phyloP scores from a whole-genome alignment of 1,140 invertebrate species.

The Neoseiulus cucumeris region DNA sequence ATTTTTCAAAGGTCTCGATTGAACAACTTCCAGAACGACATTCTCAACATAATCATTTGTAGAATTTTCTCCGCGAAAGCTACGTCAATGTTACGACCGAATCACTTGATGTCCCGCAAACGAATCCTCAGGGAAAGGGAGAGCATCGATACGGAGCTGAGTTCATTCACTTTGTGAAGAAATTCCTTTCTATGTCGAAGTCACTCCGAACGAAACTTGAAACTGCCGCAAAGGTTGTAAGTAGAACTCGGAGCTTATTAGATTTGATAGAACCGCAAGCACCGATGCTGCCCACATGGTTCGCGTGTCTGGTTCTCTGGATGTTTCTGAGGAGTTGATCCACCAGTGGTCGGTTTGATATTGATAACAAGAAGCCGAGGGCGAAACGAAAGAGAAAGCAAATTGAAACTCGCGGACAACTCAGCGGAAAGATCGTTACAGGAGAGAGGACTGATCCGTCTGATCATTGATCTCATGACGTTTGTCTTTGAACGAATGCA shows the following conservation, averaged over 20 bases:
- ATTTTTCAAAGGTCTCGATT: background rate
- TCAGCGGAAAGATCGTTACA: background rate
- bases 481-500: background rate
- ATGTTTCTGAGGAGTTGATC: background rate
- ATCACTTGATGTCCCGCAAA: background rate
- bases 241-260: background rate
- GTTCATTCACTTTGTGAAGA: no score
- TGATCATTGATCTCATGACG: background rate
- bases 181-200: background rate
- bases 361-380: background rate
- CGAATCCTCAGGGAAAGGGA: background rate
- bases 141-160: background rate
- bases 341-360: background rate
- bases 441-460: background rate
- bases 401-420: no score
- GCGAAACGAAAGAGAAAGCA: background rate
- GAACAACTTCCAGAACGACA: background rate
- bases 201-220: background rate
- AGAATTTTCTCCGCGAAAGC: background rate
- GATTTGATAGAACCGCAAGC: background rate
- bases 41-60: background rate
- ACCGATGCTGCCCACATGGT: background rate
- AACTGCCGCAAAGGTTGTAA: conserved; percentile 9
- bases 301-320: background rate
- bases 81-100: background rate